Evolutionary conservation across 2,888 invertebrate species (phyloP).

Genomic region (Synergus gifuensis): DNA sequence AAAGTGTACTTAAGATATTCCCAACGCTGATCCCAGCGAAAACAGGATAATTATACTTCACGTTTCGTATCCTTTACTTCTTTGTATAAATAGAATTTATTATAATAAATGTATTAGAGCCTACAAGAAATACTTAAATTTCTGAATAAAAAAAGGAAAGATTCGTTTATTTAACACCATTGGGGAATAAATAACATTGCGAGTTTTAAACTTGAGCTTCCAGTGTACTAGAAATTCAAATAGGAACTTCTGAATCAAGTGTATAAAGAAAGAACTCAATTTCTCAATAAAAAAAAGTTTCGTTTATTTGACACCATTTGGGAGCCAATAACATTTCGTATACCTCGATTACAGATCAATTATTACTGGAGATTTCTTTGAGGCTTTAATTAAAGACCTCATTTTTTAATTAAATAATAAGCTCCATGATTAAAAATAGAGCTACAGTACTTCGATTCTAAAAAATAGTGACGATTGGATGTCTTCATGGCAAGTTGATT

Average conservation of each 20-base stretch:
- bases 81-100: slow-evolving; percentile 40
- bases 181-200: neutral
- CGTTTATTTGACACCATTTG: slow-evolving; percentile 32
- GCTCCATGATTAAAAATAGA: neutral
- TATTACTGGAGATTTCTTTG: slow-evolving; percentile 8
- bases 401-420: neutral
- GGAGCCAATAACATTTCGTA: slow-evolving; percentile 34
- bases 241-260: no score
- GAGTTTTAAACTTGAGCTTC: no score
- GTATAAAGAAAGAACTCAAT: neutral
- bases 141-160: slow-evolving; percentile 5
- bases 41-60: slow-evolving; percentile 24
- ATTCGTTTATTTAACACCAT: slow-evolving; percentile 28
- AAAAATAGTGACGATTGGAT: slow-evolving; percentile 19
- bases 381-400: slow-evolving; percentile 8
- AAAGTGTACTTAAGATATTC: slow-evolving; percentile 32
- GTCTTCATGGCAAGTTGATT: slow-evolving; percentile 9
- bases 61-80: slow-evolving; percentile 21
- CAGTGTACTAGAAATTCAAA: no score
- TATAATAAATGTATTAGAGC: slow-evolving; percentile 38
- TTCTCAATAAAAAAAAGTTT: slow-evolving; percentile 33
- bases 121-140: slow-evolving; percentile 8
- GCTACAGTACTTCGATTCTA: neutral
- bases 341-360: slow-evolving; percentile 26
- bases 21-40: slow-evolving; percentile 1